Percentiles rank a stretch among this genome's conserved stretches.
These are phyloP conservation scores for Pseudolycoriella hygida DNA, from an alignment of 2,888 invertebrate genomes.

Conservation along the genomic window DNA sequence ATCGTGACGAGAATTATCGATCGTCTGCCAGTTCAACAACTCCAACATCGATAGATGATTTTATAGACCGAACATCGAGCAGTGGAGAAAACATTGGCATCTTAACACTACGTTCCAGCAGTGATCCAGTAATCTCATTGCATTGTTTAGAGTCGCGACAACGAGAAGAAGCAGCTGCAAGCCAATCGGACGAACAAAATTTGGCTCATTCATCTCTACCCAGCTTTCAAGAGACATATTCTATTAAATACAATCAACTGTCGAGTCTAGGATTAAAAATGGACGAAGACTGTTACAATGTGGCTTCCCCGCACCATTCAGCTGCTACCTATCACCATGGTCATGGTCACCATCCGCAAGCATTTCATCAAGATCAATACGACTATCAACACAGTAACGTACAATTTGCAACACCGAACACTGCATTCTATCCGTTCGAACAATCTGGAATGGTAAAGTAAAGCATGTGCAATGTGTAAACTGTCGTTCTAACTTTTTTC, in stretches of 20 bases:
- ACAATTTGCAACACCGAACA: slow-evolving; percentile 1
- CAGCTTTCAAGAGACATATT: slow-evolving; percentile 79
- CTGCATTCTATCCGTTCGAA: slow-evolving; percentile 13
- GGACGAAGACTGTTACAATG: slow-evolving; percentile 72
- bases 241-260: slow-evolving; percentile 47
- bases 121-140: slow-evolving; percentile 26
- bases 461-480: background rate
- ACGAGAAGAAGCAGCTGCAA: slow-evolving; percentile 19
- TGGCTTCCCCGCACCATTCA: slow-evolving; percentile 27
- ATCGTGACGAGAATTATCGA: slow-evolving; percentile 16
- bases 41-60: slow-evolving; percentile 15
- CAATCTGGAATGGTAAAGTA: slow-evolving; percentile 18
- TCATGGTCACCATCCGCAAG: slow-evolving; percentile 26
- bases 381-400: slow-evolving; percentile 24
- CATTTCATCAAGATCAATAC: slow-evolving; percentile 28
- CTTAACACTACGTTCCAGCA: slow-evolving; percentile 25
- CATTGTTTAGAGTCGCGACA: slow-evolving; percentile 18
- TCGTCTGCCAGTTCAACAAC: slow-evolving; percentile 15
- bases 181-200: slow-evolving; percentile 30
- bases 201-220: slow-evolving; percentile 44
- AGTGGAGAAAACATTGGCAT: slow-evolving; percentile 18
- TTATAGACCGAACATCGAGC: slow-evolving; percentile 19
- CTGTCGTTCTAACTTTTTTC: background rate
- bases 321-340: slow-evolving; percentile 6
- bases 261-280: slow-evolving; percentile 54